These are phyloP conservation scores for Natator depressus DNA, from an alignment of 2,113 vertebrate genomes.

Conservation along the genomic window DNA sequence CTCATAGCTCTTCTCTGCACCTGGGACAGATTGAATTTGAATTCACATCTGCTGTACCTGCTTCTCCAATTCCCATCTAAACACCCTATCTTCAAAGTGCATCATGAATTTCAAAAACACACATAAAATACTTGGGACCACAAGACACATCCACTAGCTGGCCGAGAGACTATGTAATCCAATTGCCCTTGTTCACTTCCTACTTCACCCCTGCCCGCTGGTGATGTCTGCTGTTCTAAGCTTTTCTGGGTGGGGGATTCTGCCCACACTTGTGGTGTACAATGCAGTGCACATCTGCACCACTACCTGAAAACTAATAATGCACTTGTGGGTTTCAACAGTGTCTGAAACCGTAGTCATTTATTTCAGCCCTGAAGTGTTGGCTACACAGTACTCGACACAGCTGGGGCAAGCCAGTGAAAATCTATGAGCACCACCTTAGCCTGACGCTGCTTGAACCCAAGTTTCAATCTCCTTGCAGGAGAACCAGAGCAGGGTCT, in stretches of 20 bases:
- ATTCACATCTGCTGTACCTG: not conserved
- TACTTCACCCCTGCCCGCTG: not conserved
- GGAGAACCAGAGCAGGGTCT: slow-evolving; percentile 2
- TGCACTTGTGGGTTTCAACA: not conserved
- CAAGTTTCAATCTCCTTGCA: not conserved
- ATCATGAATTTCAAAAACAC: not conserved
- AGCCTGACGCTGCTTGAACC: slow-evolving; percentile 15
- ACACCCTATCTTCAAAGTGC: not conserved
- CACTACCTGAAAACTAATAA: not conserved
- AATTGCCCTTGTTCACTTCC: not conserved
- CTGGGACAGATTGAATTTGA: not conserved
- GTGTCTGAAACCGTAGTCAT: not conserved
- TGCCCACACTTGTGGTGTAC: not conserved
- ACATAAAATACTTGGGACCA: not conserved
- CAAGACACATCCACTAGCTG: not conserved
- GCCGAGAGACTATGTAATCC: not conserved
- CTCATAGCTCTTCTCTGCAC: not conserved
- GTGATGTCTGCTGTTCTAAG: not conserved
- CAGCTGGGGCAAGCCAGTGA: slow-evolving; percentile 47
- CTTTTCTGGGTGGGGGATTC: not conserved
- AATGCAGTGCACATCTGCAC: not conserved
- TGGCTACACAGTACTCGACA: slow-evolving; percentile 15
- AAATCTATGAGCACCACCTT: slow-evolving; percentile 53
- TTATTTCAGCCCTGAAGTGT: slow-evolving; percentile 35
- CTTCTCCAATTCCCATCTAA: not conserved